phyloP scores from a whole-genome alignment of 1,140 invertebrate genomes.

The Apis laboriosa region DNA sequence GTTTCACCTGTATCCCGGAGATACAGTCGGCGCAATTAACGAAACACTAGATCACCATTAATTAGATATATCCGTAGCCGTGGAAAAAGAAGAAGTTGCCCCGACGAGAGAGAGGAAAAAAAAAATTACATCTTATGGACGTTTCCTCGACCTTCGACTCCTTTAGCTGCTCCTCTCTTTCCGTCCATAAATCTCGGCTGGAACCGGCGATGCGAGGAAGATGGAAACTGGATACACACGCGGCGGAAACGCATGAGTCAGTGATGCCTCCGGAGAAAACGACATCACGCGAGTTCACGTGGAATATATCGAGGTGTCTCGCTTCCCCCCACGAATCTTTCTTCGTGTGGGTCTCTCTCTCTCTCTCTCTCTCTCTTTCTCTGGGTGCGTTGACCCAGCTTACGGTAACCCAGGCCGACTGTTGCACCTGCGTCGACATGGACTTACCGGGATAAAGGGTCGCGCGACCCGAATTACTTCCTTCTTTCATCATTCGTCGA shows the following conservation, averaged over 20 bases:
- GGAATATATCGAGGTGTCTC: slow-evolving; percentile 30
- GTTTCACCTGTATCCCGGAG: not conserved
- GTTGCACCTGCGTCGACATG: slow-evolving; percentile 71
- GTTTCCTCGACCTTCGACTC: slow-evolving; percentile 32
- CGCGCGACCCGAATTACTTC: slow-evolving; percentile 70
- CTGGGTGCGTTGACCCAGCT: slow-evolving; percentile 75
- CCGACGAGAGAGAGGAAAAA: not conserved
- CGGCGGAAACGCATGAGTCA: slow-evolving; percentile 53
- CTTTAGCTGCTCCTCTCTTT: not conserved
- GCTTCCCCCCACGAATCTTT: not conserved
- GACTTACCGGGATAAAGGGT: slow-evolving; percentile 69
- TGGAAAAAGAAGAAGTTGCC: not conserved
- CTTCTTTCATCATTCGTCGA: slow-evolving; percentile 22
- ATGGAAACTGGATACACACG: slow-evolving; percentile 44
- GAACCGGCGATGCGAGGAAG: slow-evolving; percentile 9
- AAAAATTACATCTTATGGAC: not conserved
- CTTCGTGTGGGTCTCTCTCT: not conserved
- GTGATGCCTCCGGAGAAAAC: slow-evolving; percentile 54
- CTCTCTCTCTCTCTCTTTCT: not conserved
- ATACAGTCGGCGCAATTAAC: not conserved
- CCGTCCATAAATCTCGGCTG: slow-evolving; percentile 24
- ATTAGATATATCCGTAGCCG: not conserved
- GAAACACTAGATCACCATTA: slow-evolving; percentile 12
- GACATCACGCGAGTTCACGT: slow-evolving; percentile 62
- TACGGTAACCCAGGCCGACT: slow-evolving; percentile 71